phyloP scores from a whole-genome alignment of 2,888 invertebrate genomes.

The Argyra leucocephala region DNA sequence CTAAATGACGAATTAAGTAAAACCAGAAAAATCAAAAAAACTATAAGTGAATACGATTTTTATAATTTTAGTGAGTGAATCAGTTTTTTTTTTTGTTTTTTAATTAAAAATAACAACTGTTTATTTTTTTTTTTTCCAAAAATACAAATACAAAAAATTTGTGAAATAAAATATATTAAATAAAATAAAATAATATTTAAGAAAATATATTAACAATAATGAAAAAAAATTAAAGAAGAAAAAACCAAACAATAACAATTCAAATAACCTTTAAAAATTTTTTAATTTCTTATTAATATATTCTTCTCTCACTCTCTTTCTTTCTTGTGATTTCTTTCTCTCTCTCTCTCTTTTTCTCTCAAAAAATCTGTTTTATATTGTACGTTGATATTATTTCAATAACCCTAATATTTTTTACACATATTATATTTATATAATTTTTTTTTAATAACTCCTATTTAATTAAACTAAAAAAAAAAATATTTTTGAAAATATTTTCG shows the following conservation, averaged over 20 bases:
- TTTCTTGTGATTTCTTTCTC: not conserved
- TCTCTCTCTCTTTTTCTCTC: not conserved
- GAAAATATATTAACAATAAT: constrained; percentile 12
- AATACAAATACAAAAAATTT: too few species aligned
- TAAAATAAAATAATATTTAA: not conserved
- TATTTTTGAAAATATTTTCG: not conserved
- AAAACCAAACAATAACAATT: too few species aligned
- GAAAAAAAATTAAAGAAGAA: not conserved
- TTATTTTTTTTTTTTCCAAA: too few species aligned
- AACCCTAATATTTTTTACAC: not conserved
- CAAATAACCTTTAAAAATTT: constrained; percentile 5
- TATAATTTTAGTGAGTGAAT: too few species aligned
- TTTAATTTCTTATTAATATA: constrained; percentile 7
- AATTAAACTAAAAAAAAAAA: not conserved
- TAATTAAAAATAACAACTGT: too few species aligned
- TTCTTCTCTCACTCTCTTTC: constrained; percentile 21
- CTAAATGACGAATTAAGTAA: too few species aligned
- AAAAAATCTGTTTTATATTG: too few species aligned
- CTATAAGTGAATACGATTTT: too few species aligned
- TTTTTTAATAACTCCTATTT: not conserved
- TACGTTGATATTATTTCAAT: too few species aligned
- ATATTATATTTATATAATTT: not conserved
- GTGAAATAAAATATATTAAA: not conserved
- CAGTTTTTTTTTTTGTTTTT: too few species aligned
- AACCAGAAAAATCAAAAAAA: too few species aligned